Evolutionary conservation across 2,888 invertebrate species (phyloP).

Genomic region (Callinectes sapidus): DNA sequence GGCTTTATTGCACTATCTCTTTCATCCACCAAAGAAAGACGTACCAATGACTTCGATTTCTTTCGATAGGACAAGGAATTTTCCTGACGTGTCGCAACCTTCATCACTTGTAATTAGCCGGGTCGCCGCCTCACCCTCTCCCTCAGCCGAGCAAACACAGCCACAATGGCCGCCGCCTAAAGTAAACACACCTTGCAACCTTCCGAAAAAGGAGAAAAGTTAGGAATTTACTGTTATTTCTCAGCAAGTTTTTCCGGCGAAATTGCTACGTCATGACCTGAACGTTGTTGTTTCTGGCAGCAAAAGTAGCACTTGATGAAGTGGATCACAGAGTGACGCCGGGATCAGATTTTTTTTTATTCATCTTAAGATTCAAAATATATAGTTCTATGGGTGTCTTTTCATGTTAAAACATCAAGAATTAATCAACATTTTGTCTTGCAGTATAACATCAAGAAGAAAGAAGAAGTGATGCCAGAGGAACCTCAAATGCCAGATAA

Average conservation of each 20-base stretch:
- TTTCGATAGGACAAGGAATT: neutral
- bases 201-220: neutral
- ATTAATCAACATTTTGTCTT: constrained; percentile 75
- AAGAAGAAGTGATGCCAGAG: constrained; percentile 85
- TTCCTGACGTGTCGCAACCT: neutral
- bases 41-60: neutral
- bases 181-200: constrained; percentile 6
- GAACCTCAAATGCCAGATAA: constrained; percentile 91
- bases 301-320: neutral
- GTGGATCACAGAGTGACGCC: neutral
- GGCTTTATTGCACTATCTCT: neutral
- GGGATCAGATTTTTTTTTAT: neutral
- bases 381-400: neutral
- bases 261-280: neutral
- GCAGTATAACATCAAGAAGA: constrained; percentile 99
- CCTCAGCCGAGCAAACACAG: neutral
- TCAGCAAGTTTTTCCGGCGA: neutral
- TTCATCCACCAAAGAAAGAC: neutral
- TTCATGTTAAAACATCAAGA: neutral
- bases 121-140: neutral
- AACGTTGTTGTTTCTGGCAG: neutral
- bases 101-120: neutral
- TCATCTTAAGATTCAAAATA: neutral
- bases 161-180: neutral
- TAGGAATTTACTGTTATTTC: neutral